Evolutionary conservation across 2,797 vertebrate species (phyloP), one percentile per base, ranked within the genome.

Genomic region (Muraenolepis orangiensis): DNA sequence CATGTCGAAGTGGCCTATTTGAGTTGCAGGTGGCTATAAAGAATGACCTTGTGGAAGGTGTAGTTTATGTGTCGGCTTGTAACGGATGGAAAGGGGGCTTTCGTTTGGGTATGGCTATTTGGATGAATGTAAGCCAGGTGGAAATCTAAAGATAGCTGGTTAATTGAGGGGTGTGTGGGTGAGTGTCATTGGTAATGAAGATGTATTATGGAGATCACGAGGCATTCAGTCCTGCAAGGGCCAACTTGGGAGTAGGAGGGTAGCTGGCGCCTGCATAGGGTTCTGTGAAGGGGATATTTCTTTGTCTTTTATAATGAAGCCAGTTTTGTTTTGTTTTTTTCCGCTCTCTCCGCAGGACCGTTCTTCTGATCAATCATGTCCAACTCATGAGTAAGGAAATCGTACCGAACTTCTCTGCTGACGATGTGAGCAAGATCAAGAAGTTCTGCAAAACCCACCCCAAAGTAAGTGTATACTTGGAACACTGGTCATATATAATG

Each of bases 341-440:
- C 1, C 3, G 3, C 29, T 70, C 30, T 68, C 51, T 26, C 51
- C 80, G 31, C 77, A 30, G 89, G 85, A 93, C 90, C 42, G 90
- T 91, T 78, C 81, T 90, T 68, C 81, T 90, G 72, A 82, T 89
- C 87, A 91, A 92, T 84, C 92, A 93, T 81, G 85, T 90, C 78
- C 95, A 94, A 88, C 84, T 89, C 84, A 95, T 94, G 94, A 95
- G 91, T 87, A 93, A 93, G 91, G 93, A 89, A 86, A 90, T 86
- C 75, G 85, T 85, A 81, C 91, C 87, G 68, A 87, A 78, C 1
- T 91, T 94, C 87, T 91, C 91, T 82, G 90, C 85, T 73, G 91
- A 91, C 68, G 89, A 89, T 89, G 82, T 94, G 83, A 81, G 90
- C 90, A 95, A 95, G 90, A 95, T 95, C 85, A 93, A 92, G 89